Conservation (phyloP, 2,797 vertebrate species). For the Myiothlypis chrysogaster region DNA sequence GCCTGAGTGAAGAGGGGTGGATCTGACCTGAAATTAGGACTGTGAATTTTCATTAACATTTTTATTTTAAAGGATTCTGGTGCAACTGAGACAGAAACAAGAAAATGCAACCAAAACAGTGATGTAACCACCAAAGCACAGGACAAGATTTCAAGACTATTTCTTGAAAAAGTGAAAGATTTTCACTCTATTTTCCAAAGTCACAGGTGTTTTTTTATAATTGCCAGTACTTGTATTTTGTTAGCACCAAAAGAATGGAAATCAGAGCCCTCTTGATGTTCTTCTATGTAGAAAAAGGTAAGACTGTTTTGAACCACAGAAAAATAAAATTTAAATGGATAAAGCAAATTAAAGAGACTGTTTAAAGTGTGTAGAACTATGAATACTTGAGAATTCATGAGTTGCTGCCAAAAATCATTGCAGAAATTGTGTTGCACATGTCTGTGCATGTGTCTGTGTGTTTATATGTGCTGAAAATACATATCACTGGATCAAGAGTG, state of each 20-base stretch:
- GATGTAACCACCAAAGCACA: neutral
- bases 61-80: neutral
- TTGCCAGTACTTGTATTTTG: neutral
- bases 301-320: neutral
- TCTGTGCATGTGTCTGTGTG: neutral
- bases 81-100: neutral
- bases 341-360: neutral
- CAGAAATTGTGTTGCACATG: neutral
- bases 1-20: neutral
- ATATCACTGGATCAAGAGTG: neutral
- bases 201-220: neutral
- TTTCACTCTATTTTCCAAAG: neutral
- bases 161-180: neutral
- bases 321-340: neutral
- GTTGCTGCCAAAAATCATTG: neutral
- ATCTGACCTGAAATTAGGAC: neutral
- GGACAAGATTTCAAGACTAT: neutral
- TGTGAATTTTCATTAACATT: neutral
- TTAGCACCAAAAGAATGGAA: neutral
- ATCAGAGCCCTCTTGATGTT: neutral
- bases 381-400: neutral
- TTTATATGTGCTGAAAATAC: neutral
- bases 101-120: neutral
- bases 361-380: neutral
- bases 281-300: neutral